A percentile compares a stretch with the other conserved stretches of the same genome.
phyloP scores from a whole-genome alignment of 37 sponge, comb jelly and placozoan species.

The Halichondria panicea region DNA sequence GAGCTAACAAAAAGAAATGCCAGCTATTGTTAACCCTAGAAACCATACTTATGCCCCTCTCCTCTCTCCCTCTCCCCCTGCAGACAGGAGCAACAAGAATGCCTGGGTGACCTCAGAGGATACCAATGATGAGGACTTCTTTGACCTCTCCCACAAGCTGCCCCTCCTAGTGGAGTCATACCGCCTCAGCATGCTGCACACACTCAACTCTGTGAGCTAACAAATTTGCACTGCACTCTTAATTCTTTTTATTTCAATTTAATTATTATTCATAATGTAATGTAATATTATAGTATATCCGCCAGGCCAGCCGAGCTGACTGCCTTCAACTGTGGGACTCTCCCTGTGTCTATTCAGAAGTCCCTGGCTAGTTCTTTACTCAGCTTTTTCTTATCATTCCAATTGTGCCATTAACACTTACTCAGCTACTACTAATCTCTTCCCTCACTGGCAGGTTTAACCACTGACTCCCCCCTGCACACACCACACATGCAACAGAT shows the following conservation, averaged over 20 bases:
- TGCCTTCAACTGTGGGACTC: no score
- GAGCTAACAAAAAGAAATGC: no score
- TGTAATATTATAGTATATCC: no score
- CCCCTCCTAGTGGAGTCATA: constrained; percentile 35
- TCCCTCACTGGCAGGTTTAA: no score
- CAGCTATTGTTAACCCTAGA: neutral
- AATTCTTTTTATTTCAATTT: neutral
- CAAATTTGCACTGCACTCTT: neutral
- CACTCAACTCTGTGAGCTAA: no score
- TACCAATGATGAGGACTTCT: constrained; percentile 26
- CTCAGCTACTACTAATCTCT: no score
- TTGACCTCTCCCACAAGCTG: constrained; percentile 15
- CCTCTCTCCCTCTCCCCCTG: neutral
- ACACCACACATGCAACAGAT: constrained; percentile 25
- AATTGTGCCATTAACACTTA: no score
- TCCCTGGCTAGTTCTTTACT: no score
- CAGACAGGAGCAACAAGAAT: neutral
- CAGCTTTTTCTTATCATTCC: no score
- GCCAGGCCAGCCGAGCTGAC: no score
- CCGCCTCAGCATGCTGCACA: constrained; percentile 2
- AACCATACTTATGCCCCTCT: neutral
- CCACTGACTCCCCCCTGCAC: neutral
- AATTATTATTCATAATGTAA: no score
- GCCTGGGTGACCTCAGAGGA: constrained; percentile 47
- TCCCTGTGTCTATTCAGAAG: no score